Evolutionary conservation across 2,113 vertebrate genomes (phyloP), one percentile per base, ranked within the genome.

Genomic region (Mixornis gularis): DNA sequence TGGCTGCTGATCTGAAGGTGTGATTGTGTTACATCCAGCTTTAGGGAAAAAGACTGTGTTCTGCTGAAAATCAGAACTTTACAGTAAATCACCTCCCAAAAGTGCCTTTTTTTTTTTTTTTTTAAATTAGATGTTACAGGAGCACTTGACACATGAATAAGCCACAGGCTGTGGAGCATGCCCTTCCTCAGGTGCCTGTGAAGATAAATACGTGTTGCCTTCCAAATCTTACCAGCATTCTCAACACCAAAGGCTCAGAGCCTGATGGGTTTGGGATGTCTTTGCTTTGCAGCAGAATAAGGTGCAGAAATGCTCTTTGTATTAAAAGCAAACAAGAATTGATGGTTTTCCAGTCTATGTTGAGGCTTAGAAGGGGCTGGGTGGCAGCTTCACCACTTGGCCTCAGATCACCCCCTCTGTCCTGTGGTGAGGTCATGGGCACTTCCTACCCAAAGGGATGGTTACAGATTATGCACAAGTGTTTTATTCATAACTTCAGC

Each of bases 391-490:
- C 30, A 9, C 15, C 32, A 21, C 40, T 27, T 6, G 13, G 36
- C 60, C 79, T 60, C 79, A 46, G 64, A 19, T 69, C 8, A 2
- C 62, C 29, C 5, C 30, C 36, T 30, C 48, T 38, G 30, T 48
- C 52, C 72, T 53, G 40, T 14, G 32, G 29, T 34, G 80, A 64
- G 44, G 20, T 26, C 60, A 9, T 1, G 30, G 32, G n/a, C 38
- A 21, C 70, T 38, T 49, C 40, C 64, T 43, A 6, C 52, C 52
- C 30, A 10, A 20, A 43, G 22, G 30, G 24, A 52, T 65, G 1
- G 1, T 24, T 38, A n/a, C 0, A 40, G 22, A 32, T 29, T 5
- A 12, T 13, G 46, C 25, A 63, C 49, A 74, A 55, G 7, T 4
- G 7, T 84, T 85, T 87, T 40, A 73, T 70, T 58, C 36, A 10